phyloP scores from a whole-genome alignment of 2,888 invertebrate genomes.

The Acanthococcus lagerstroemiae region DNA sequence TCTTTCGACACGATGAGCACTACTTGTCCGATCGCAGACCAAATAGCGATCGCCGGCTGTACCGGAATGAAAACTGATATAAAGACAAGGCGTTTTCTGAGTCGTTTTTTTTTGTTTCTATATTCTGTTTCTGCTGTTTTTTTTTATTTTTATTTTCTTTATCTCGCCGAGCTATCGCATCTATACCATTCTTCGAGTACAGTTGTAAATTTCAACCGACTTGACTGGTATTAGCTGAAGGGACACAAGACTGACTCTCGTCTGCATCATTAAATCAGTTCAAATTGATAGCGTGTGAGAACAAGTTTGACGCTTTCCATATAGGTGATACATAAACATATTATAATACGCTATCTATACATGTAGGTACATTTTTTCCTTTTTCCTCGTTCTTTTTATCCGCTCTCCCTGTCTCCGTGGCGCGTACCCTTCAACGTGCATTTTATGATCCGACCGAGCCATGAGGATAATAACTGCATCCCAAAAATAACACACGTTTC shows the following conservation, averaged over 20 bases:
- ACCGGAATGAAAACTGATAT: not conserved
- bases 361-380: too few relatives aligned
- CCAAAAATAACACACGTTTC: too few relatives aligned
- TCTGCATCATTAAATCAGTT: slow-evolving; percentile 24
- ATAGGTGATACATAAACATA: slow-evolving; percentile 8
- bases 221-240: not conserved
- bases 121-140: not conserved
- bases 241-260: slow-evolving; percentile 14
- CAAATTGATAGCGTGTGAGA: slow-evolving; percentile 15
- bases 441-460: too few relatives aligned
- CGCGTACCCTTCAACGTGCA: too few relatives aligned
- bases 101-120: not conserved
- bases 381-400: too few relatives aligned
- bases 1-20: not conserved
- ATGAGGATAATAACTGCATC: too few relatives aligned
- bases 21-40: not conserved
- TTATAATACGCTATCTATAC: too few relatives aligned
- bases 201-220: not conserved
- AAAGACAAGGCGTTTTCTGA: not conserved
- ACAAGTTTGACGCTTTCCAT: slow-evolving; percentile 4
- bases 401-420: too few relatives aligned
- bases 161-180: not conserved
- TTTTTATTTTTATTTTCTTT: not conserved
- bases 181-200: not conserved
- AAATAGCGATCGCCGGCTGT: not conserved